Base-by-base conservation (phyloP, 2,888 invertebrate genomes). In the Nymphalis c-album region DNA sequence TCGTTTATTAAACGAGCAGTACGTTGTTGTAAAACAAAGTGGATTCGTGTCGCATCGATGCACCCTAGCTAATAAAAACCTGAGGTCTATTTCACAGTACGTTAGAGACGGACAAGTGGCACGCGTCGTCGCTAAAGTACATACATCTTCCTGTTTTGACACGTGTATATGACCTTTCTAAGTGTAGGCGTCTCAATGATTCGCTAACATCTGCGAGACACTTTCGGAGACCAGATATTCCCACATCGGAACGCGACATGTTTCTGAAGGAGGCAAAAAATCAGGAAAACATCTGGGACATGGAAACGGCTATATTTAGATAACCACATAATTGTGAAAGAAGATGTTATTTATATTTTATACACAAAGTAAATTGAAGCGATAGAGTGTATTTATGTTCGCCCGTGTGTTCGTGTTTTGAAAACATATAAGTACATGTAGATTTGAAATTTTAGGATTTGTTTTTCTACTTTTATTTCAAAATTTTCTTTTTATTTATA, bases 251-350 rank as follows among this genome's bases (percentile, higher is more conserved):
- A 67, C 67, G 83, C 81, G 85, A 84, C 84, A 71, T 78, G 82
- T 89, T 88, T 84, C 85, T 84, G 78, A 72, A 63, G 70, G 63
- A 64, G 53, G 50, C 74, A 89, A 85, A 90, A 88, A 81, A 78
- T 79, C 80, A 86, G 84, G 86, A 84, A 82, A 82, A 85, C 91
- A 92, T 91, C 90, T 91, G 91, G 86, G 71, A 78, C 78, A 76
- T 78, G 78, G 78, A 79, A 80, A 76, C 73, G 73, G 78, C 78
- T 90, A 91, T 89, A 85, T 91, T 83, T 77, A 82, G 88, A 81
- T 68, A 71, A 73, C 76, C 77, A 77, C 77, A 78, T 82, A 82
- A 76, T 79, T 83, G 81, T 57, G 18, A 18, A 18, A 40, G 35
- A 7, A 17, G 17, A n/a, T 35, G 55, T 17, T n/a, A n/a, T 35